phyloP scores from a whole-genome alignment of 2,888 invertebrate genomes.

The Clanis bilineata region DNA sequence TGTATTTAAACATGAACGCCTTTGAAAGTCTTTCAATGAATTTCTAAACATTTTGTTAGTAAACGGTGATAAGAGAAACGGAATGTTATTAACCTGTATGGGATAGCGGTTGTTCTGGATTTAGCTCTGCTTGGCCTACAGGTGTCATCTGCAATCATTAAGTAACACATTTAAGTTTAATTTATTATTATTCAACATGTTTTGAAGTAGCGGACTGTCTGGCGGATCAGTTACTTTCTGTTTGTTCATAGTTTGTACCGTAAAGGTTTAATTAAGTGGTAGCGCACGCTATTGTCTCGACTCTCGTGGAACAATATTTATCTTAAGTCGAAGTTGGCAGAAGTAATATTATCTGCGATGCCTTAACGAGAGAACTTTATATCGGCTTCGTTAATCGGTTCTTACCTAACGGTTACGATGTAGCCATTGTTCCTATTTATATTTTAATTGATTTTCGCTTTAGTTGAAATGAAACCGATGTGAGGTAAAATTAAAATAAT shows the following conservation, averaged over 20 bases:
- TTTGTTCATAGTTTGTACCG: slow-evolving; percentile 55
- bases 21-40: neutral
- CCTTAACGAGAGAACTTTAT: slow-evolving; percentile 81
- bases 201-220: slow-evolving; percentile 34
- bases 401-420: slow-evolving; percentile 53
- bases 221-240: slow-evolving; percentile 57
- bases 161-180: slow-evolving; percentile 28
- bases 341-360: slow-evolving; percentile 80
- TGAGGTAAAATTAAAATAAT: slow-evolving; percentile 29
- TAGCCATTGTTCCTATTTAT: slow-evolving; percentile 32
- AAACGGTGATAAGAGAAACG: slow-evolving; percentile 13
- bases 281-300: slow-evolving; percentile 75
- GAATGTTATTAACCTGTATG: slow-evolving; percentile 76
- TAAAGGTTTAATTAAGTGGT: slow-evolving; percentile 77
- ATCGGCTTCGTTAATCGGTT: slow-evolving; percentile 77
- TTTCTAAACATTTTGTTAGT: neutral
- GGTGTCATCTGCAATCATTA: slow-evolving; percentile 80
- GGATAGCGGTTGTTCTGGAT: slow-evolving; percentile 79
- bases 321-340: slow-evolving; percentile 71
- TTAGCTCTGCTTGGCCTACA: slow-evolving; percentile 82
- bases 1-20: slow-evolving; percentile 21
- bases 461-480: slow-evolving; percentile 27
- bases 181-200: slow-evolving; percentile 36
- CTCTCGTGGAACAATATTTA: slow-evolving; percentile 77
- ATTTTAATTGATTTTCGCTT: slow-evolving; percentile 29